These are phyloP conservation scores for Deroplatys truncata DNA, from an alignment of 2,888 invertebrate species.

Conservation along the genomic window DNA sequence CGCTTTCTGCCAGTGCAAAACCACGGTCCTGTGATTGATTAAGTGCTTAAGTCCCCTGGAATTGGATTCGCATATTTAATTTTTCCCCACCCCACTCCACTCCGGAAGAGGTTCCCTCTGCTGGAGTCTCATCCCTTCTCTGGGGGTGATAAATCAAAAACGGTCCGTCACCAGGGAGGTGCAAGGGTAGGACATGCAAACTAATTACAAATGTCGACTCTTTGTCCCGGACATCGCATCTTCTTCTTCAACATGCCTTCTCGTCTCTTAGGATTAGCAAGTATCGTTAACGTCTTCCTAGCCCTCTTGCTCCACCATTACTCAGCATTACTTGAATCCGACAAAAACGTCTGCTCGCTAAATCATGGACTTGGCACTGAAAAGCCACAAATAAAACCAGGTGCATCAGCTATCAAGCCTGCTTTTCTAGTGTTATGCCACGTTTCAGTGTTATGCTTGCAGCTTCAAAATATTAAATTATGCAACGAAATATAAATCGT, in stretches of 20 bases:
- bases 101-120: not conserved
- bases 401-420: no score
- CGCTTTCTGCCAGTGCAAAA: not conserved
- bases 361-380: not conserved
- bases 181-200: not conserved
- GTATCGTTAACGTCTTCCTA: not conserved
- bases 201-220: slow-evolving; percentile 14
- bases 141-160: slow-evolving; percentile 14
- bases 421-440: no score
- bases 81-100: not conserved
- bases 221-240: not conserved
- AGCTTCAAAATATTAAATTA: no score
- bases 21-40: slow-evolving; percentile 22
- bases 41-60: slow-evolving; percentile 25
- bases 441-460: no score
- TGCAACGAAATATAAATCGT: no score
- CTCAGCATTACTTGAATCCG: not conserved
- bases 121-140: not conserved
- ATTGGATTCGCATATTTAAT: slow-evolving; percentile 30
- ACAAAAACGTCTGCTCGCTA: not conserved
- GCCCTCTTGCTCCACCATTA: not conserved
- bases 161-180: not conserved
- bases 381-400: not conserved
- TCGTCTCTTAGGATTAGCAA: not conserved
- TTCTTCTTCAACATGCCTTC: not conserved